These are phyloP conservation scores for Dicentrarchus labrax DNA, from an alignment of 2,113 vertebrate species.

Conservation along the genomic window DNA sequence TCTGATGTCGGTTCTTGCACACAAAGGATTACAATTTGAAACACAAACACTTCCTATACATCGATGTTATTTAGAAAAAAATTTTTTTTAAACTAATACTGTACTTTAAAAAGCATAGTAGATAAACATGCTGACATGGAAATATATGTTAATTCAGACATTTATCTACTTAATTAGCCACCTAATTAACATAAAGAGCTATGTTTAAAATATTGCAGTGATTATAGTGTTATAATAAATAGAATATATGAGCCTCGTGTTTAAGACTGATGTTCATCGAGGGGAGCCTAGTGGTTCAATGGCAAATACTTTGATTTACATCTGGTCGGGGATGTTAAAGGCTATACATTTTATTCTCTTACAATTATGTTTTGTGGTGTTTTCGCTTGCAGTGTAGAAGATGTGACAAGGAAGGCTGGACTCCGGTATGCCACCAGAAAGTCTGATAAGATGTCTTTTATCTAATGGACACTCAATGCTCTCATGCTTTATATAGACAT, in stretches of 20 bases:
- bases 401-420: neutral
- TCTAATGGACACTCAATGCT: neutral
- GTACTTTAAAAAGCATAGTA: neutral
- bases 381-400: neutral
- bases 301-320: conserved; percentile 6
- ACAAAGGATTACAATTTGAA: neutral
- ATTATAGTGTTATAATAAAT: neutral
- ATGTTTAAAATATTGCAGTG: neutral
- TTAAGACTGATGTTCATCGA: neutral
- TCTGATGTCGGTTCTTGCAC: conserved; percentile 6
- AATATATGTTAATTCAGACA: conserved; percentile 1
- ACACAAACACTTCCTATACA: too few relatives aligned
- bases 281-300: neutral
- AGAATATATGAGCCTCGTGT: neutral
- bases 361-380: neutral
- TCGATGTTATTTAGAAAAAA: neutral
- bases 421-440: neutral
- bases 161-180: neutral
- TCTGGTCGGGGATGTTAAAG: conserved; percentile 2
- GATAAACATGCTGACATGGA: neutral
- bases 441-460: neutral
- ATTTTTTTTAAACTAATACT: neutral
- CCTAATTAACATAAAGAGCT: conserved; percentile 11
- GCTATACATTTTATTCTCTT: neutral
- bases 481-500: conserved; percentile 6